Base-by-base conservation (phyloP, 2,113 vertebrate genomes). In the Cinclus cinclus region DNA sequence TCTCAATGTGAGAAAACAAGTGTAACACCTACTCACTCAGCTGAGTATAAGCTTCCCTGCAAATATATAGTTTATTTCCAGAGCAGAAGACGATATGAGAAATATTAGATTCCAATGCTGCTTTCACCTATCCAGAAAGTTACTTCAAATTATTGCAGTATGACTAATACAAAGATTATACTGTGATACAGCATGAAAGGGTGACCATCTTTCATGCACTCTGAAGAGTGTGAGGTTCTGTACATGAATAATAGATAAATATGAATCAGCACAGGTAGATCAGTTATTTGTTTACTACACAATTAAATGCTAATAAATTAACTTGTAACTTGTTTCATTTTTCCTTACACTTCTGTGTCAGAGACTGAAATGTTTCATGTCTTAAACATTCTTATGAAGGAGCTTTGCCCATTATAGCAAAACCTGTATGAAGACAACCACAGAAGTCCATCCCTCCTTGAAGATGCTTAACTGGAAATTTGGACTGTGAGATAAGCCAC, bases 281-380 rank as follows among this genome's bases (percentile, higher is more conserved):
- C 75, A 60, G 50, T 37, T 39, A 50, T 88, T 75, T 86, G 56
- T 58, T 47, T 70, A n/a, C 67, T 94, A 93, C 78, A 64, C 14
- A 44, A 69, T 4, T 6, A 86, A 33, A 75, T 80, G 84, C 50
- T 93, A 95, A 94, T 31, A 93, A 77, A 70, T 68, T 95, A 82
- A 94, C 84, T 89, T 85, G 50, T 85, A 90, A n/a, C 71, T 94
- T 89, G 21, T 52, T 91, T 77, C 91, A 65, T 80, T 96, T 93
- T 78, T 86, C 56, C 56, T 75, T 44, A 46, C 24, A 87, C 22
- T 15, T 71, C 55, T 67, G 31, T n/a, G 31, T n/a, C 42, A 67
- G 31, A 67, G 31, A 46, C 42, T 47, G 42, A 30, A 52, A 52
- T 52, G 50, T 23, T 67, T 67, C 64, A 47, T 47, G 22, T 31